Base-by-base conservation (phyloP, 2,888 invertebrate genomes). In the Drosophila borealis region DNA sequence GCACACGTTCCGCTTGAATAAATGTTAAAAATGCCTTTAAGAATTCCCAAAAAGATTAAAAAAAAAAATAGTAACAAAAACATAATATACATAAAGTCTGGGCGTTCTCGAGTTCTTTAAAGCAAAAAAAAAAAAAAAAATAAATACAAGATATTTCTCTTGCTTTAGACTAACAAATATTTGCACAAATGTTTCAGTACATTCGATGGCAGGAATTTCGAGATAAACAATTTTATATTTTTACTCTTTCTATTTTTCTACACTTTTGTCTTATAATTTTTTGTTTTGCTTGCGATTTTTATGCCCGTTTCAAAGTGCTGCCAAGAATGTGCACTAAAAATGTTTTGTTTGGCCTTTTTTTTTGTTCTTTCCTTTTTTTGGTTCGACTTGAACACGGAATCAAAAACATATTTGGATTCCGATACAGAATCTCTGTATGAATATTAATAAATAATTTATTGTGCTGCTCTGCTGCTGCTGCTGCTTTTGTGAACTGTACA, bases 251-350 rank as follows among this genome's bases (percentile, higher is more conserved):
- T 71, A 44, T 39, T 64, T 69, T 60, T 70, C 66, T 48, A 53
- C 50, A n/a, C 45, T 50, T 44, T 64, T 45, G 48, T 61, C 65
- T 66, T 53, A 70, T 57, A 50, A 64, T 45, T 54, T 54, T 65
- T 57, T 62, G 64, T 73, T 73, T 61, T 73, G 65, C 74, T 74
- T 68, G 55, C 65, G 59, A 72, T 62, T 70, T 73, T 65, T 69
- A 50, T 74, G 82, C 77, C 88, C 82, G 87, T 86, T 88, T 83
- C 89, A 83, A 83, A 86, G 87, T 86, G 82, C 76, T 83, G 78
- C 78, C 80, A 68, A 70, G 56, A 56, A 67, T 72, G 80, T 88
- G 82, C 72, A 83, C 70, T 74, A 82, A 79, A 74, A 77, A 80
- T 83, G 81, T 88, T 86, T 85, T 85, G 74, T 78, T 78, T 74